A percentile compares a stretch with the other conserved stretches of the same genome.
Conservation (phyloP, 2,113 vertebrate species). For the Microcebus griseorufus region DNA sequence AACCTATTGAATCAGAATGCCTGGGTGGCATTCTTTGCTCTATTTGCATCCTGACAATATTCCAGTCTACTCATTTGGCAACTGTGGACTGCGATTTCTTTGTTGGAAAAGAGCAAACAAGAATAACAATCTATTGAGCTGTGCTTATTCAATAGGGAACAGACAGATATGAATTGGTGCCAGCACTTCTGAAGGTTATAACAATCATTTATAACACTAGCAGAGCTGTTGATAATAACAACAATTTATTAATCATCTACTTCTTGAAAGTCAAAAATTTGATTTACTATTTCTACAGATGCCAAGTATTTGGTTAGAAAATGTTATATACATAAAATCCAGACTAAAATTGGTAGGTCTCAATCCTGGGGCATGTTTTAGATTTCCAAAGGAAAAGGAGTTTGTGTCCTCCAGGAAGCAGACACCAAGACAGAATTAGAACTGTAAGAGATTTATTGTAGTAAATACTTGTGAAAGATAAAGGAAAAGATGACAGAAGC, state of each 20-base stretch:
- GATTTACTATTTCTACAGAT: background rate
- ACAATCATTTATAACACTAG: slow-evolving; percentile 34
- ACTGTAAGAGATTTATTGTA: background rate
- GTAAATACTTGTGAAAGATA: background rate
- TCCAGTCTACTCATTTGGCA: slow-evolving; percentile 45
- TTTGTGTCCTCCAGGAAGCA: background rate
- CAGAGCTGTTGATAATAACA: slow-evolving; percentile 3
- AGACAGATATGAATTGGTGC: slow-evolving; percentile 7
- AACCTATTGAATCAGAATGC: background rate
- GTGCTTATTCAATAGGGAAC: slow-evolving; percentile 6
- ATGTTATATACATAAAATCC: background rate
- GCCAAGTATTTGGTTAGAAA: slow-evolving; percentile 25
- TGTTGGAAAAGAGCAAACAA: slow-evolving; percentile 57
- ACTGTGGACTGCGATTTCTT: slow-evolving; percentile 45
- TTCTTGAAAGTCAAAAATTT: background rate
- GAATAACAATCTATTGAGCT: slow-evolving; percentile 47
- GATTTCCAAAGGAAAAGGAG: background rate
- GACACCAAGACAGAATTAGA: background rate
- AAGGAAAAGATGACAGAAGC: background rate
- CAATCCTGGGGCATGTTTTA: background rate
- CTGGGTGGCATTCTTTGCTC: background rate
- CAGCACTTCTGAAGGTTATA: background rate
- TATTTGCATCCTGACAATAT: slow-evolving; percentile 32
- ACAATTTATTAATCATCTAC: slow-evolving; percentile 44
- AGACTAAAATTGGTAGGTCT: background rate